phyloP scores from a whole-genome alignment of 2,888 invertebrate species.

The Chrysolina americana region DNA sequence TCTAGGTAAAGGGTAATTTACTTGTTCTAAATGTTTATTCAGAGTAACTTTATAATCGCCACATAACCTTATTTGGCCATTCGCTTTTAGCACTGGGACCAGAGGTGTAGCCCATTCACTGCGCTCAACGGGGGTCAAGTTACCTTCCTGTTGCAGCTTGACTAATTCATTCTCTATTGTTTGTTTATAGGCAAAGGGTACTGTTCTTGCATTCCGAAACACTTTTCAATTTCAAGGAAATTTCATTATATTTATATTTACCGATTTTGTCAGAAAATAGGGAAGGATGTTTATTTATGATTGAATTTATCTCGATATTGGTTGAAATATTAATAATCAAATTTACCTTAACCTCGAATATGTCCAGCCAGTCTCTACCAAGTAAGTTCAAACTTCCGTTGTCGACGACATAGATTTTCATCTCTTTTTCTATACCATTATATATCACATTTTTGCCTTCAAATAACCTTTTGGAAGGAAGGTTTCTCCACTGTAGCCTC shows the following conservation, averaged over 20 bases:
- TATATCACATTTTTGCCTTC: conserved; percentile 11
- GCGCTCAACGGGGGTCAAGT: conserved; percentile 36
- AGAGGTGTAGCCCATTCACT: conserved; percentile 55
- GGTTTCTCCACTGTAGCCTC: conserved; percentile 19
- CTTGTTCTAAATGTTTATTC: conserved; percentile 50
- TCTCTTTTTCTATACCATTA: conserved; percentile 1
- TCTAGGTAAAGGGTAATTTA: conserved; percentile 48
- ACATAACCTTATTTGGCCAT: conserved; percentile 53
- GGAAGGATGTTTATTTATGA: conserved; percentile 25
- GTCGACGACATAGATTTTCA: conserved; percentile 30
- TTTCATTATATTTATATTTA: conserved; percentile 22
- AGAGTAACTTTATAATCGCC: conserved; percentile 57
- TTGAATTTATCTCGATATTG: conserved; percentile 18
- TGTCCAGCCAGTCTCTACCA: no score
- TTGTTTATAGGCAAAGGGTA: conserved; percentile 47
- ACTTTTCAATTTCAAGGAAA: conserved; percentile 24
- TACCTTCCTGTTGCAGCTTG: conserved; percentile 40
- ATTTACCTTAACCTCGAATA: conserved; percentile 21
- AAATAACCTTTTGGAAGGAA: conserved; percentile 32
- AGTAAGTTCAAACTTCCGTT: conserved; percentile 29
- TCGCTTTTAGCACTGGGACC: conserved; percentile 53
- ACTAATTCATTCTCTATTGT: conserved; percentile 45
- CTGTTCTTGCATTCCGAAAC: conserved; percentile 39
- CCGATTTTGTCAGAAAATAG: conserved; percentile 36
- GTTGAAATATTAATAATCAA: conserved; percentile 6